phyloP scores from a whole-genome alignment of 2,797 vertebrate species.

The Darevskia nairensis region DNA sequence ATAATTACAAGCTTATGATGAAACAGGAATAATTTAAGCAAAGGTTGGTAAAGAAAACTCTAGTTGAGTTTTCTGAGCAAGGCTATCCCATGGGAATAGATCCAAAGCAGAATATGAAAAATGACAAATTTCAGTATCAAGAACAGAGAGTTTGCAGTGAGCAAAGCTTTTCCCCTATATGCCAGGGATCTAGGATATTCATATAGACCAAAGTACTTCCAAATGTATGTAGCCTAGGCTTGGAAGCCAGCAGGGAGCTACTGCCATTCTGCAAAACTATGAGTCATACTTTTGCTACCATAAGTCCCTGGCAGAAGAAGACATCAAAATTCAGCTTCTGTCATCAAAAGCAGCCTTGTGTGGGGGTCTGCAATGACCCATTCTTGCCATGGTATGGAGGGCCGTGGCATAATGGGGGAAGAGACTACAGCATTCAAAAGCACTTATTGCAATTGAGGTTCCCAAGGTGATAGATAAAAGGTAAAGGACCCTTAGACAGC shows the following conservation, averaged over 20 bases:
- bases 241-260: not conserved
- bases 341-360: not conserved
- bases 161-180: not conserved
- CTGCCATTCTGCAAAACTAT: not conserved
- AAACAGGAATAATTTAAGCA: not conserved
- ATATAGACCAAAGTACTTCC: not conserved
- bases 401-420: not conserved
- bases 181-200: not conserved
- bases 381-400: not conserved
- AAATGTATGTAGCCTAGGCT: not conserved
- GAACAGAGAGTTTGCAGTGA: not conserved
- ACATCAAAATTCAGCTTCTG: not conserved
- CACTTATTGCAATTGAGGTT: not conserved
- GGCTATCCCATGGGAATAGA: not conserved
- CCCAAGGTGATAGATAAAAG: not conserved
- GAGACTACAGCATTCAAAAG: not conserved
- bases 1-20: not conserved
- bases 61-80: not conserved
- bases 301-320: not conserved
- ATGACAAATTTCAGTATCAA: not conserved
- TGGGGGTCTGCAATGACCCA: not conserved
- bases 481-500: too few species aligned
- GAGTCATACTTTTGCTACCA: not conserved
- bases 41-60: too few species aligned
- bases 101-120: not conserved